Conservation (phyloP, 2,888 invertebrate species). For the Mantis religiosa region DNA sequence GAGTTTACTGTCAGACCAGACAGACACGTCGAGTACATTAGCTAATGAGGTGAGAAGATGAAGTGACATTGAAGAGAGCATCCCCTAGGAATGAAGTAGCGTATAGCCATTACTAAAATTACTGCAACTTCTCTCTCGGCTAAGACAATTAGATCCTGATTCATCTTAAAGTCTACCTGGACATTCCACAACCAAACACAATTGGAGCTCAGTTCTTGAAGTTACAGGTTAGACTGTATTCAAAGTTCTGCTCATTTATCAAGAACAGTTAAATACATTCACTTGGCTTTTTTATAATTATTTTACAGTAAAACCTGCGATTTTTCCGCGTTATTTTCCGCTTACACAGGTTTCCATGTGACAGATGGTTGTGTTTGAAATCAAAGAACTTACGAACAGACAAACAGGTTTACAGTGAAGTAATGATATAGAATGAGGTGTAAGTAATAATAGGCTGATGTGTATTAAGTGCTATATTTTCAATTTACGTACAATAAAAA, state of each 20-base stretch:
- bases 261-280: neutral
- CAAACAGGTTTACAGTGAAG: too few species aligned
- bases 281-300: too few species aligned
- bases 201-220: neutral
- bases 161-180: neutral
- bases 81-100: neutral
- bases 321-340: too few species aligned
- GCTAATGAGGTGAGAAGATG: neutral
- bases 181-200: neutral
- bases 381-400: too few species aligned
- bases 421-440: too few species aligned
- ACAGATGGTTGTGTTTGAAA: too few species aligned
- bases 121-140: neutral
- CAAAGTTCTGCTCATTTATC: neutral
- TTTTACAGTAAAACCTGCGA: too few species aligned
- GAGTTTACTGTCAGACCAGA: neutral
- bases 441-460: too few species aligned
- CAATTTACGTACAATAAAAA: too few species aligned
- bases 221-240: neutral
- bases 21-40: neutral
- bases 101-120: neutral
- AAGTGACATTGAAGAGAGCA: neutral
- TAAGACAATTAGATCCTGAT: neutral
- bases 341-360: too few species aligned
- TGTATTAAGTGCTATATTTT: too few species aligned